A percentile compares a stretch with the other conserved stretches of the same genome.
Conservation (phyloP, 2,113 vertebrate species). For the Tachuris rubrigastra region DNA sequence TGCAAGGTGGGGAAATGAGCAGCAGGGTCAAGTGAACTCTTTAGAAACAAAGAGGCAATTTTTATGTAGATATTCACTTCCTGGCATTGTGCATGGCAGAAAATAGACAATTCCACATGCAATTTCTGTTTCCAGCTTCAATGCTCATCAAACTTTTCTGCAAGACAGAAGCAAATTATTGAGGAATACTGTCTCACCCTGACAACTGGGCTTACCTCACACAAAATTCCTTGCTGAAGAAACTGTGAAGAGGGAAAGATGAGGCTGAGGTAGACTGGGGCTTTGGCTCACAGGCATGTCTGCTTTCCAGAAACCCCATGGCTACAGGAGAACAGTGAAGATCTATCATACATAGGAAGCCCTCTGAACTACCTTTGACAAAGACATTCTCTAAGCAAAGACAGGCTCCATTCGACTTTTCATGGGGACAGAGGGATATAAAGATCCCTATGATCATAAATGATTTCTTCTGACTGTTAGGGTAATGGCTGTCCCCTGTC, state of each 20-base stretch:
- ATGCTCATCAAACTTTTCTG: neutral
- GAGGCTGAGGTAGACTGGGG: neutral
- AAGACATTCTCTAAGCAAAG: neutral
- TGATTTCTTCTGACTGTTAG: neutral
- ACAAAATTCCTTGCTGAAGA: neutral
- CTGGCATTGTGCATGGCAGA: neutral
- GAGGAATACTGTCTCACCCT: neutral
- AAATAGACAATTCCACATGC: neutral
- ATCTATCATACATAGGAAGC: neutral
- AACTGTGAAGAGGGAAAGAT: neutral
- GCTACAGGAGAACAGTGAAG: neutral
- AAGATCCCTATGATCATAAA: neutral
- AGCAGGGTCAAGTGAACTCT: neutral
- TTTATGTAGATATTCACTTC: neutral
- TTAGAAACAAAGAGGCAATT: neutral
- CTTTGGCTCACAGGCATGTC: rapidly evolving
- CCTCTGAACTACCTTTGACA: neutral
- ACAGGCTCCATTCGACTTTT: neutral
- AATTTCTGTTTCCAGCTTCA: neutral
- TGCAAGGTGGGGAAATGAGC: neutral
- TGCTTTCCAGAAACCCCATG: neutral
- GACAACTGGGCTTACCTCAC: neutral
- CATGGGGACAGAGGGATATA: neutral
- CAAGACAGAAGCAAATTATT: neutral
- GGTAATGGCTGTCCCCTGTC: neutral